These are phyloP conservation scores for Pachydiplax longipennis DNA, from an alignment of 2,888 invertebrate species.

Conservation along the genomic window DNA sequence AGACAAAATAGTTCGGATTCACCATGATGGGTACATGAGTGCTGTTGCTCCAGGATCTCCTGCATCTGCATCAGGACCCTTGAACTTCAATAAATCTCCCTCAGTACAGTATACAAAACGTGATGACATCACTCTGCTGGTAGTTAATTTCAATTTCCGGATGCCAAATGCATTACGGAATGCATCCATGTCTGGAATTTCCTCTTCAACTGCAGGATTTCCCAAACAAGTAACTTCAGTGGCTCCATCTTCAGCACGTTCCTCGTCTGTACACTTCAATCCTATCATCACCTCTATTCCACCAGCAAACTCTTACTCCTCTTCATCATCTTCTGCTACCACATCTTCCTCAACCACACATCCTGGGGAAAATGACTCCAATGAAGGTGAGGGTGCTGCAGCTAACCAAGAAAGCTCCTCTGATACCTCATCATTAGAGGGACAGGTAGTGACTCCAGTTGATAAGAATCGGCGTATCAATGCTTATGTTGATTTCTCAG, in stretches of 20 bases:
- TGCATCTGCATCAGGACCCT: constrained; percentile 59
- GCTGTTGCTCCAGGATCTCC: constrained; percentile 58
- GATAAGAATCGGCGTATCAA: constrained; percentile 76
- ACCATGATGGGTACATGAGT: constrained; percentile 78
- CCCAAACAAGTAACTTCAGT: constrained; percentile 8
- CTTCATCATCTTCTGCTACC: not conserved
- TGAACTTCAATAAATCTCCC: constrained; percentile 52
- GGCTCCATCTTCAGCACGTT: constrained; percentile 61
- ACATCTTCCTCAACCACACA: not conserved
- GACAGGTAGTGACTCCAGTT: constrained; percentile 57
- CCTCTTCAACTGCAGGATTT: not conserved
- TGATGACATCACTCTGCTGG: constrained; percentile 84
- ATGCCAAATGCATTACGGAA: constrained; percentile 68
- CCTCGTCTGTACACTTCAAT: constrained; percentile 68
- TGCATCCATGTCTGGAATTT: constrained; percentile 52
- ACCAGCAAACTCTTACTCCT: constrained; percentile 48
- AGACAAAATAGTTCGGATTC: constrained; percentile 82
- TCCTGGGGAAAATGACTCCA: not conserved
- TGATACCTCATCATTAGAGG: constrained; percentile 56
- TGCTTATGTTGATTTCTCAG: constrained; percentile 85
- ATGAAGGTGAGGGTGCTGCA: constrained; percentile 50
- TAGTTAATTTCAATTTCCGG: constrained; percentile 85
- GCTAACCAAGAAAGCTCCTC: constrained; percentile 59
- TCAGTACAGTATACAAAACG: constrained; percentile 61
- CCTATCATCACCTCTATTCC: constrained; percentile 66